phyloP scores from a whole-genome alignment of 2,113 vertebrate genomes.

The Elachura formosa region DNA sequence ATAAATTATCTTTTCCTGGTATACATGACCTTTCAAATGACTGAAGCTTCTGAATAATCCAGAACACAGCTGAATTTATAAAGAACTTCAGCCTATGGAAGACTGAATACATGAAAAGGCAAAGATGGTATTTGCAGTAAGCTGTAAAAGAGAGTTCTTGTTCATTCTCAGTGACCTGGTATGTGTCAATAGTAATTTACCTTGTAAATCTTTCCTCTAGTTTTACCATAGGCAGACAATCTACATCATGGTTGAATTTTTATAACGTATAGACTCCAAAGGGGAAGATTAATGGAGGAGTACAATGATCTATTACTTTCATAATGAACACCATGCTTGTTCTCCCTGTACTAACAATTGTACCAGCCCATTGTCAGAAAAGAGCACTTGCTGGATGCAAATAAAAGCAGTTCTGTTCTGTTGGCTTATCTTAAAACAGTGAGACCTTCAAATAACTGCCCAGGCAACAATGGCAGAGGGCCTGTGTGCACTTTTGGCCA shows the following conservation, averaged over 20 bases:
- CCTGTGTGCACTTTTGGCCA: not conserved
- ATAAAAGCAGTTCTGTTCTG: not conserved
- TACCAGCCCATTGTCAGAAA: not conserved
- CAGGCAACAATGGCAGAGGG: not conserved
- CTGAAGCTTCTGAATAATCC: not conserved
- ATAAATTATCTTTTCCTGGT: not conserved
- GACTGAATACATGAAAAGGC: not conserved
- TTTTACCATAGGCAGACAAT: not conserved
- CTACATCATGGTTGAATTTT: not conserved
- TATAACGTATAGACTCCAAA: not conserved
- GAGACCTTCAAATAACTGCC: not conserved
- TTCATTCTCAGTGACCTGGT: not conserved
- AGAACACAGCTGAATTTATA: not conserved
- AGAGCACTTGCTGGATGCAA: not conserved
- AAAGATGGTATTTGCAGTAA: not conserved
- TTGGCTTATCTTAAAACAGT: fast-evolving
- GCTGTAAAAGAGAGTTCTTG: not conserved
- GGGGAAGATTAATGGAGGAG: not conserved
- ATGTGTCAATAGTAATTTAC: not conserved
- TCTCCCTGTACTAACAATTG: not conserved
- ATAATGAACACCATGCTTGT: not conserved
- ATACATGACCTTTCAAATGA: slow-evolving; percentile 22
- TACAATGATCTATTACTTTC: not conserved
- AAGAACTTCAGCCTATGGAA: slow-evolving; percentile 29
- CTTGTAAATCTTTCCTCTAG: not conserved